Evolutionary conservation across 2,113 vertebrate genomes (phyloP), one percentile per base, ranked within the genome.

Genomic region (Donacobius atricapilla): DNA sequence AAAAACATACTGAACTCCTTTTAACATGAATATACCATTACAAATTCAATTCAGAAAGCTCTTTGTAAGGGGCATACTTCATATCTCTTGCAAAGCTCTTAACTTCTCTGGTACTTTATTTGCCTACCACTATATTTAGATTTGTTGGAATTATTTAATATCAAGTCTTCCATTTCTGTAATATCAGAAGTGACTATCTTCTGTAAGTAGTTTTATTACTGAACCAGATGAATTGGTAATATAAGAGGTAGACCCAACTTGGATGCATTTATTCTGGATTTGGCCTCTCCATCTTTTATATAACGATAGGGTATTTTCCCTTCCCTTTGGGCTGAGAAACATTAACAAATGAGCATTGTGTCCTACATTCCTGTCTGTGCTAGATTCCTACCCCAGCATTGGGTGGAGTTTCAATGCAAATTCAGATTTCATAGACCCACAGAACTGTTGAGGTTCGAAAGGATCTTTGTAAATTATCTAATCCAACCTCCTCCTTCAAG

Each of bases 1-100:
- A 75, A 90, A 96, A 96, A 56, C 78, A 66, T 42, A 90, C 42
- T 90, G 85, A 96, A 93, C 68, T 95, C 82, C 54, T 90, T 95
- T 90, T 77, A 87, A 92, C 60, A 89, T 73, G 75, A 95, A 83
- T 75, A 92, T 80, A 86, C 54, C 76, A 78, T 94, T 83, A 96
- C 48, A 90, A 89, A 86, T 85, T 64, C 72, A 90, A 51, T 79
- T 89, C 31, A 64, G 69, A 95, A 83, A 92, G 63, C 54, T 90
- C 28, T 81, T 85, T 44, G 8, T 88, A 69, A 83, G 18, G 35
- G 50, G 13, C 56, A 60, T 5, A 19, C n/a, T 79, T 78, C 65
- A 48, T 39, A 35, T 33, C 37, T 92, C 51, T 75, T 68, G 44
- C 60, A 94, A 69, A 92, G 76, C 51, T 90, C 68, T 71, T 88